Conservation (phyloP, 2,797 vertebrate genomes). For the Pampus argenteus region DNA sequence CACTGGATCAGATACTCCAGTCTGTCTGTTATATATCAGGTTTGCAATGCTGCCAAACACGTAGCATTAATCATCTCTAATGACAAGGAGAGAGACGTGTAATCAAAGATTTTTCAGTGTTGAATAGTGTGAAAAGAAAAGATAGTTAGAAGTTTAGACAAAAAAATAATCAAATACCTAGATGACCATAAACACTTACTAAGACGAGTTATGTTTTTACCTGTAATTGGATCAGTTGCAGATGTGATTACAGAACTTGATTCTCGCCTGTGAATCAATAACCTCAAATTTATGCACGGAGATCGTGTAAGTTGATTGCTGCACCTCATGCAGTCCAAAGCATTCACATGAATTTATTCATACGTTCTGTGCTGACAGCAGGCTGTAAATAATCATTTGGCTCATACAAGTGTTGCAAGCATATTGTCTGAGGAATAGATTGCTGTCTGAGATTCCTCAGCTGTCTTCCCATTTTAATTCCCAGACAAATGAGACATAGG, state of each 20-base stretch:
- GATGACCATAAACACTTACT: constrained; percentile 8
- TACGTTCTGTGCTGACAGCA: constrained; percentile 62
- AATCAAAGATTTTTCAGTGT: not conserved
- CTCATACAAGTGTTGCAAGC: constrained; percentile 54
- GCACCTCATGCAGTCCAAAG: constrained; percentile 50
- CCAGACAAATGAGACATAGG: constrained; percentile 60
- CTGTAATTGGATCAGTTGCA: constrained; percentile 40
- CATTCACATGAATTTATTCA: constrained; percentile 66
- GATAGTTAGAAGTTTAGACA: not conserved
- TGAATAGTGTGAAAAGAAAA: not conserved
- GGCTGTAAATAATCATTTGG: constrained; percentile 75
- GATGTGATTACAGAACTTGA: constrained; percentile 25
- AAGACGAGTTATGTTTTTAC: constrained; percentile 15
- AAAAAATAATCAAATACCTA: not conserved
- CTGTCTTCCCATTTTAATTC: constrained; percentile 68
- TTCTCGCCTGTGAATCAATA: constrained; percentile 48
- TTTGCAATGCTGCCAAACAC: constrained; percentile 18
- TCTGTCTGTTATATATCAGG: constrained; percentile 25
- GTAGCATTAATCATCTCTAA: constrained; percentile 34
- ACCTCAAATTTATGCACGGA: constrained; percentile 52
- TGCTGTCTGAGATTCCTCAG: constrained; percentile 59
- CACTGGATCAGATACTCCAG: constrained; percentile 39
- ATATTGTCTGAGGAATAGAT: constrained; percentile 69
- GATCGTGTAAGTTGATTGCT: constrained; percentile 43
- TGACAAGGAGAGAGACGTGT: not conserved